A percentile compares a stretch with the other conserved stretches of the same genome.
Conservation (phyloP, 2,113 vertebrate species). For the Ailurus styani region DNA sequence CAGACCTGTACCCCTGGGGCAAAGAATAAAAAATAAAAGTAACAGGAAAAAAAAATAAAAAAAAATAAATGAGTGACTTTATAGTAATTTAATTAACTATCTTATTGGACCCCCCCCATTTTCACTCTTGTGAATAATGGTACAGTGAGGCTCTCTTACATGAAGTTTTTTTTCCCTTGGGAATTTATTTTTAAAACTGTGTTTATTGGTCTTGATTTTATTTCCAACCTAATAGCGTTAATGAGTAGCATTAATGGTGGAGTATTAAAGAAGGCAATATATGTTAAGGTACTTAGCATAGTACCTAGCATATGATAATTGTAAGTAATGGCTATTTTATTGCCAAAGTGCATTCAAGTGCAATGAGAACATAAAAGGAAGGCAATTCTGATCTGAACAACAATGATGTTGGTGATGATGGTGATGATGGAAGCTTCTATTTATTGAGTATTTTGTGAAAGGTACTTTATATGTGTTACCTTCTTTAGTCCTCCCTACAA, state of each 20-base stretch:
- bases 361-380: neutral
- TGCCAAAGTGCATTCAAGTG: neutral
- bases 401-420: neutral
- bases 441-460: conserved; percentile 37
- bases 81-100: neutral
- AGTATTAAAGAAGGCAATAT: neutral
- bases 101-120: neutral
- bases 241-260: neutral
- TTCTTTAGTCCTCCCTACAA: neutral
- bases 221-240: neutral
- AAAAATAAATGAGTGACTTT: neutral
- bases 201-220: neutral
- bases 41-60: too few species aligned
- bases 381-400: neutral
- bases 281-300: neutral
- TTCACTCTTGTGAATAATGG: neutral
- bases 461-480: neutral
- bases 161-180: neutral
- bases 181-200: conserved; percentile 35
- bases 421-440: neutral
- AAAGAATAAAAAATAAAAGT: too few species aligned
- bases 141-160: neutral
- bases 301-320: neutral
- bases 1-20: too few species aligned
- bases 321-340: neutral